Conservation (phyloP, 2,113 vertebrate genomes). For the Vulpes lagopus region DNA sequence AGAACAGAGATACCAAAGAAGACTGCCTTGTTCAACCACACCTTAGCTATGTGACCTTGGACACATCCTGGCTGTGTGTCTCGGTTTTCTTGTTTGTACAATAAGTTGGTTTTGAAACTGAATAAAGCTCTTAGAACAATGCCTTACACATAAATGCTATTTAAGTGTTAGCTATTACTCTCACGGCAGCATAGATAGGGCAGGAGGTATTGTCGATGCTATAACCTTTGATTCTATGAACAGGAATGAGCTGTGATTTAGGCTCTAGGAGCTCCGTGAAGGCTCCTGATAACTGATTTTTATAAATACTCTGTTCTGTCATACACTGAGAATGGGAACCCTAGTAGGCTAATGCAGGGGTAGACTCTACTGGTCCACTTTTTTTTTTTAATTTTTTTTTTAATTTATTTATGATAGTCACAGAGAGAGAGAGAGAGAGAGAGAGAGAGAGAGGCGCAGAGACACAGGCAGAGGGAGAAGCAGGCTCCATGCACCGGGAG, state of each 20-base stretch:
- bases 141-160: background rate
- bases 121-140: background rate
- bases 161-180: background rate
- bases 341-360: too few species aligned
- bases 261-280: background rate
- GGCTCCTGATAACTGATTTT: background rate
- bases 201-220: background rate
- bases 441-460: too few species aligned
- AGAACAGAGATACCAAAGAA: background rate
- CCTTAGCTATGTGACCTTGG: background rate
- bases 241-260: background rate
- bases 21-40: background rate
- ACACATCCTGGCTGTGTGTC: background rate
- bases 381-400: too few species aligned
- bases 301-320: background rate
- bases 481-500: too few species aligned
- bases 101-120: conserved; percentile 10
- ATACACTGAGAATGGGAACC: background rate
- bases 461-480: too few species aligned
- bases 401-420: too few species aligned
- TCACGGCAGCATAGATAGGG: background rate
- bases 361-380: background rate
- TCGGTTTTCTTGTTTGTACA: background rate
- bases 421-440: too few species aligned
- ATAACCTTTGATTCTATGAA: background rate